Evolutionary conservation across 2,113 vertebrate species (phyloP).

Genomic region (Urocynchramus pylzowi): DNA sequence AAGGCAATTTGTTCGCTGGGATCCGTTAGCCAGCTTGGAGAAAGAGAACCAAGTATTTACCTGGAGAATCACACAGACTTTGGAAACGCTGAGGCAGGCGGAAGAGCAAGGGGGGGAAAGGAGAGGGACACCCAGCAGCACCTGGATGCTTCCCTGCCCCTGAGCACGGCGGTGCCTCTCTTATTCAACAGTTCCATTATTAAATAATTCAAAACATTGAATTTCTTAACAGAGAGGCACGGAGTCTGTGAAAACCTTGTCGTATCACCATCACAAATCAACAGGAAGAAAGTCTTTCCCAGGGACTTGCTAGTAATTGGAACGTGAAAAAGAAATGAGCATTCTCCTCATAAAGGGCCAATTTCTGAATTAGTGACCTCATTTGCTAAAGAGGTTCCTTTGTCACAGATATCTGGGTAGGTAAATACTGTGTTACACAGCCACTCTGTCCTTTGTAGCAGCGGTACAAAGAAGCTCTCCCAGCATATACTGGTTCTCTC

Average conservation of each 20-base stretch:
- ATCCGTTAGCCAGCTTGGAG: not conserved
- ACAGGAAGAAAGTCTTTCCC: slow-evolving; percentile 59
- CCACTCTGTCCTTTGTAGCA: slow-evolving; percentile 1
- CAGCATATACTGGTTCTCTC: not conserved
- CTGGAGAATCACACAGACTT: not conserved
- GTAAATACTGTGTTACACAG: slow-evolving; percentile 20
- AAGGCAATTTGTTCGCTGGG: slow-evolving; percentile 8
- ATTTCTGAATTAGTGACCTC: slow-evolving; percentile 57
- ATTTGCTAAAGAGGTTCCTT: slow-evolving; percentile 60
- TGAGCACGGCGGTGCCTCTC: not conserved
- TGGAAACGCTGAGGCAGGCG: not conserved
- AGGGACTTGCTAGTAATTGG: not conserved
- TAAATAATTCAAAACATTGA: slow-evolving; percentile 62
- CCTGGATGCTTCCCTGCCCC: not conserved
- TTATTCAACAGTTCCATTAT: slow-evolving; percentile 25
- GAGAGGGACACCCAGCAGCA: not conserved
- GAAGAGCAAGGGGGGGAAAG: not conserved
- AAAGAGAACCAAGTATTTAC: not conserved
- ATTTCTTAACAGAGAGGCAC: slow-evolving; percentile 32
- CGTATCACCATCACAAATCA: slow-evolving; percentile 56
- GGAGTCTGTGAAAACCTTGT: slow-evolving; percentile 35
- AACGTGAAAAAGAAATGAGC: not conserved
- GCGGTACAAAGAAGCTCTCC: slow-evolving; percentile 27
- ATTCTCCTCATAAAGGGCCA: slow-evolving; percentile 11
- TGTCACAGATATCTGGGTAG: slow-evolving; percentile 40